Base-by-base conservation (phyloP, 2,888 invertebrate genomes). In the Drosophila paramelanica region DNA sequence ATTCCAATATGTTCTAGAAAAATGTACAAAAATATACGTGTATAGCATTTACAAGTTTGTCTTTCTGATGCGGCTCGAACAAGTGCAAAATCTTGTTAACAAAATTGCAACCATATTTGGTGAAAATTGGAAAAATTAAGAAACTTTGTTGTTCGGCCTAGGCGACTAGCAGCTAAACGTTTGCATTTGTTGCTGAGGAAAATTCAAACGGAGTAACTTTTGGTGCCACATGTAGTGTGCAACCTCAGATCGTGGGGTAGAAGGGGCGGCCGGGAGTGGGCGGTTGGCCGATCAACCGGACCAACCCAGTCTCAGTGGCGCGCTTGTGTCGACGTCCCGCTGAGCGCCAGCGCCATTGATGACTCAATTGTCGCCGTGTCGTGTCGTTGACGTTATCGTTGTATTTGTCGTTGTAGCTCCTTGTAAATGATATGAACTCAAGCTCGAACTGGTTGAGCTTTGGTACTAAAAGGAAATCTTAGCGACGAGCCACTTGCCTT, bases 101-200 rank as follows among this genome's bases (percentile, higher is more conserved):
- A 90, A 88, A 90, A 88, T 83, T 75, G 56, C 69, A 73, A 71
- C 90, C 90, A 89, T 90, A 90, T 89, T 89, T 75, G 91, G 91
- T 73, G 58, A 88, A 90, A 90, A 90, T 88, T 81, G 66, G 73
- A 67, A 57, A 51, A 78, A 79, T 38, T 42, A 49, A 36, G 39
- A 78, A 61, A 64, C 55, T 67, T 56, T 10, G 39, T 50, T 14
- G 25, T 56, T 55, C 49, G 66, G 66, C 57, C 61, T 62, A 60
- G 42, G 39, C 66, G 59, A 79, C 62, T 20, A 0, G 25, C 13
- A 20, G 20, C 52, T 14, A 49, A 49, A 49, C 11, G 42, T 14
- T 51, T 36, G 50, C 46, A 27, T 47, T 46, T 41, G 47, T 27
- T 45, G 51, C 46, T 17, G 2, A 1, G 56, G 14, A 14, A 17